Conservation (phyloP, 2,113 vertebrate species). For the Syngnathus floridae region DNA sequence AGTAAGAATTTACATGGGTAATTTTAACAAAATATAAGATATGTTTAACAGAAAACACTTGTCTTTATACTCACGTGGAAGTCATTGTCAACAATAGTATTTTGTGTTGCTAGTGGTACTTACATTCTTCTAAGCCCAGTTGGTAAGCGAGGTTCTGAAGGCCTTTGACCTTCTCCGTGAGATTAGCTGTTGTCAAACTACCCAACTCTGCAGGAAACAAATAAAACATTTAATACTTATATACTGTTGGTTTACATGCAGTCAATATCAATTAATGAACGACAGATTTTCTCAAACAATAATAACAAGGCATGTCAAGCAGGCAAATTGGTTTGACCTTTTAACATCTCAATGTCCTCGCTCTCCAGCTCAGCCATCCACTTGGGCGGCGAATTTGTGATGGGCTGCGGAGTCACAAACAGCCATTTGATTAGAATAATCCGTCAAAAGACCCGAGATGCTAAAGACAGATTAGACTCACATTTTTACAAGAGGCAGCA, state of each 20-base stretch:
- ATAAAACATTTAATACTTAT: constrained; percentile 2
- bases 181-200: constrained; percentile 92
- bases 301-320: background rate
- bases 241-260: background rate
- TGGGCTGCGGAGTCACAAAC: constrained; percentile 74
- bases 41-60: background rate
- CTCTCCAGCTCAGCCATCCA: constrained; percentile 98
- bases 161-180: constrained; percentile 98
- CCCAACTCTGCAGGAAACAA: constrained; percentile 77
- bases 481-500: constrained; percentile 96
- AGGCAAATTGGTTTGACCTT: constrained; percentile 70
- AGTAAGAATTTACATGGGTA: background rate
- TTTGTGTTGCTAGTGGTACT: constrained; percentile 63
- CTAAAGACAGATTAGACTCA: constrained; percentile 65
- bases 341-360: constrained; percentile 97
- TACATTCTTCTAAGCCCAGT: constrained; percentile 95
- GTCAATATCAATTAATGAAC: background rate
- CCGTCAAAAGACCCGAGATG: constrained; percentile 2
- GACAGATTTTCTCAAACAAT: background rate
- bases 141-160: constrained; percentile 97
- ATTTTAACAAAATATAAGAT: background rate
- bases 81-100: too few species aligned
- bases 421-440: constrained; percentile 7
- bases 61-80: background rate
- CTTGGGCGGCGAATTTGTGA: constrained; percentile 90